Percentiles rank a stretch among this genome's conserved stretches.
These are phyloP conservation scores for Anas flavirostris DNA, from an alignment of 2,797 vertebrate species.

Conservation along the genomic window DNA sequence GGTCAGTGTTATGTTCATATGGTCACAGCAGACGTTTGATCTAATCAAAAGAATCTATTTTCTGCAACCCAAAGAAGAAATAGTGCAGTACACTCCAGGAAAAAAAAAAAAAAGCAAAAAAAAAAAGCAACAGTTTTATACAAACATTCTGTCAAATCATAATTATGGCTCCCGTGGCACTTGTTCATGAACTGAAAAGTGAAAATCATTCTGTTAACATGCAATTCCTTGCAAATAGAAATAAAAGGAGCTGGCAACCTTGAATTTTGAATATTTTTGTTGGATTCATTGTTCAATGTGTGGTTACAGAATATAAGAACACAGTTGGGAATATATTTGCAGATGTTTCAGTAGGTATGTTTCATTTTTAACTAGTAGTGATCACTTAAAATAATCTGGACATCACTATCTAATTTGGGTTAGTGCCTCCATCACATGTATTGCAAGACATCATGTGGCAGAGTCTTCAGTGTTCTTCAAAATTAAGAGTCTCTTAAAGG, in stretches of 20 bases:
- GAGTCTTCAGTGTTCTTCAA: background rate
- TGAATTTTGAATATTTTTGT: background rate
- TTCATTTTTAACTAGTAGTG: background rate
- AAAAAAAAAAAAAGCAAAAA: background rate
- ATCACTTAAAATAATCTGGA: background rate
- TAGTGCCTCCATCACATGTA: background rate
- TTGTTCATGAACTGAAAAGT: background rate
- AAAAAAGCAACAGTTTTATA: background rate
- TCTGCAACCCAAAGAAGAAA: slow-evolving; percentile 26
- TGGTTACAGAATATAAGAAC: background rate
- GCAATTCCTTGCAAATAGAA: background rate
- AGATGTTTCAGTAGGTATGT: background rate
- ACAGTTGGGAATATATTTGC: background rate
- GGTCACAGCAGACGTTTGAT: slow-evolving; percentile 43
- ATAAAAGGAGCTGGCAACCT: background rate
- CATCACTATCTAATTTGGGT: background rate
- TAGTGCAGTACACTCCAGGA: background rate
- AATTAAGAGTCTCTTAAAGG: background rate
- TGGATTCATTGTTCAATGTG: background rate
- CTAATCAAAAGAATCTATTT: slow-evolving; percentile 47
- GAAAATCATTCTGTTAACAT: background rate
- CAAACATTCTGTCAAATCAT: background rate
- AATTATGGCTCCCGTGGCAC: background rate
- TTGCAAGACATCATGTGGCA: background rate
- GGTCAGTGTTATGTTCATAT: slow-evolving; percentile 28